Conservation (phyloP, 2,888 invertebrate species). For the Tetranychus truncatus region DNA sequence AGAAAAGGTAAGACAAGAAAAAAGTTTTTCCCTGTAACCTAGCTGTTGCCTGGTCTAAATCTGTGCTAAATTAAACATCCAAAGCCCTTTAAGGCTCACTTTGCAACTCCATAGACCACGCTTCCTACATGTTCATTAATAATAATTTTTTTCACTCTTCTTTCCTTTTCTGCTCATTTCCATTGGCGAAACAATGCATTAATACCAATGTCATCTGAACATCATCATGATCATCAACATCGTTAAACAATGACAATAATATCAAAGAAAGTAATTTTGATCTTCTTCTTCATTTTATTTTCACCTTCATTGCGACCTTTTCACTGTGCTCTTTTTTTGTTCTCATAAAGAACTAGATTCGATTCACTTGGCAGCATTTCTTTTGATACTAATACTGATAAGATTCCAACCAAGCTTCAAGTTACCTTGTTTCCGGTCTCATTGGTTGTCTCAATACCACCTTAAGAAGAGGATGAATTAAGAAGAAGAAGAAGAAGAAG, state of each 20-base stretch:
- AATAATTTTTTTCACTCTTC: no score
- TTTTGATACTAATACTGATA: background rate
- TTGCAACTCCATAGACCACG: no score
- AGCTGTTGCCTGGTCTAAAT: no score
- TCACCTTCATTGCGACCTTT: background rate
- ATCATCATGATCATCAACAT: background rate
- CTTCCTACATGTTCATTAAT: no score
- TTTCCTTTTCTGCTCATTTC: no score
- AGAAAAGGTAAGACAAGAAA: no score
- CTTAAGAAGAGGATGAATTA: background rate
- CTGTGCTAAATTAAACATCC: no score
- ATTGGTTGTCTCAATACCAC: background rate
- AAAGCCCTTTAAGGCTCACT: no score
- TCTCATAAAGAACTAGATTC: no score
- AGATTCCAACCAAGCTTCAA: background rate
- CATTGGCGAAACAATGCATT: no score
- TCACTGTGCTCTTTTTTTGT: background rate
- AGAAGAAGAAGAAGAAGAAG: conserved; percentile 4
- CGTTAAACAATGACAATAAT: background rate
- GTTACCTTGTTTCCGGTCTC: background rate
- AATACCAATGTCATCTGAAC: background rate
- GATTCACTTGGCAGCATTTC: background rate
- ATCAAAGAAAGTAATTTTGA: background rate
- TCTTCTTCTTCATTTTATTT: background rate
- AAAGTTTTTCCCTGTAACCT: no score